These are phyloP conservation scores for Frankliniella intonsa DNA, from an alignment of 2,888 invertebrate genomes.

Conservation along the genomic window DNA sequence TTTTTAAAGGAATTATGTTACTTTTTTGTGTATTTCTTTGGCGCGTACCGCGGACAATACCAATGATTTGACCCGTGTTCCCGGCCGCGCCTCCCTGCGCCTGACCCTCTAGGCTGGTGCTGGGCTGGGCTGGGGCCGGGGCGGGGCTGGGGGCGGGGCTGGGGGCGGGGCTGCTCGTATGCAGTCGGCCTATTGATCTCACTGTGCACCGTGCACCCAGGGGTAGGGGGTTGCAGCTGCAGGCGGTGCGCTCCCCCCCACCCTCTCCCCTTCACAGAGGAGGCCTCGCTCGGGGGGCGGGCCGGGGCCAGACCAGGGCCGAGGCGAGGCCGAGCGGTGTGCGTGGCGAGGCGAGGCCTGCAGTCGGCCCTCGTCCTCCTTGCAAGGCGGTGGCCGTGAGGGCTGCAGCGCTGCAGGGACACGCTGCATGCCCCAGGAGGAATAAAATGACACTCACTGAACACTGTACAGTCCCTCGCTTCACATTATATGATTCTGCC, in stretches of 20 bases:
- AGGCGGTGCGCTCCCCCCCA: neutral
- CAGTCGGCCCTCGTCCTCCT: too few relatives aligned
- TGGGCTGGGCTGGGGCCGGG: neutral
- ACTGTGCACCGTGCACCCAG: neutral
- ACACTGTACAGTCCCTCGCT: too few relatives aligned
- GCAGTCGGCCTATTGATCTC: slow-evolving; percentile 26
- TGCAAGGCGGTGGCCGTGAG: too few relatives aligned
- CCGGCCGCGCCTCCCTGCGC: neutral
- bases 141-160: neutral
- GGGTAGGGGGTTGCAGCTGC: slow-evolving; percentile 16
- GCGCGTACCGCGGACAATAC: neutral
- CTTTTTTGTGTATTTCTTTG: neutral
- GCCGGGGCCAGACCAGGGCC: too few relatives aligned
- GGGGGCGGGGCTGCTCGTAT: slow-evolving; percentile 5
- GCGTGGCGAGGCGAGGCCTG: too few relatives aligned
- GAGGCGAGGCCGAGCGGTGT: too few relatives aligned
- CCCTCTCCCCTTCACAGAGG: too few relatives aligned
- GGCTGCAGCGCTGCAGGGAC: too few relatives aligned
- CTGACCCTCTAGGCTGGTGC: neutral
- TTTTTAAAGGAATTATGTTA: neutral
- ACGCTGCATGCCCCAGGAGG: too few relatives aligned
- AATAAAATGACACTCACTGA: too few relatives aligned
- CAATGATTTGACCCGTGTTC: neutral
- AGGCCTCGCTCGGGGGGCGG: neutral
- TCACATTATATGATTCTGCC: too few relatives aligned